Evolutionary conservation across 2,888 invertebrate species (phyloP).

Genomic region (Heteromyza rotundicornis): DNA sequence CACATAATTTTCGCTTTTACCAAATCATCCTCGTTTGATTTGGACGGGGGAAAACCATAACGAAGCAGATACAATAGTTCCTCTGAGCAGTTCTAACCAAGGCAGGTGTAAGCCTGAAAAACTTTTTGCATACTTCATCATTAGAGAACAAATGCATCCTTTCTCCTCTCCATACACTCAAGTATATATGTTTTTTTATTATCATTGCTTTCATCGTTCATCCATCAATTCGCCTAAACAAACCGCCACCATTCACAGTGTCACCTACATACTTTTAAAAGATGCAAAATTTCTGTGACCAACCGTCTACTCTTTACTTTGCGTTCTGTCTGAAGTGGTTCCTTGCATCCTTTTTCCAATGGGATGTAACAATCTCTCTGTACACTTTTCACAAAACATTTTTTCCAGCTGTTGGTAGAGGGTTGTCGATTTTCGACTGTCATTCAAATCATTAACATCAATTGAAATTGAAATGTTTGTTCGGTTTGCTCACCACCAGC

Average conservation of each 20-base stretch:
- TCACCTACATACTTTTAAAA: slow-evolving; percentile 20
- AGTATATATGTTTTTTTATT: slow-evolving; percentile 1
- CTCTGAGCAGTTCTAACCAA: background rate
- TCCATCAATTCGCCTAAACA: slow-evolving; percentile 19
- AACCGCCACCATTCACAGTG: slow-evolving; percentile 13
- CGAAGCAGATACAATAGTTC: background rate
- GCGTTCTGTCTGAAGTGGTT: slow-evolving; percentile 5
- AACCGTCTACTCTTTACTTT: background rate
- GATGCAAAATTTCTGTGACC: slow-evolving; percentile 22
- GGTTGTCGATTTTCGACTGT: slow-evolving; percentile 22
- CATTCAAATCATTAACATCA: slow-evolving; percentile 28
- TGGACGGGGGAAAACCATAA: background rate
- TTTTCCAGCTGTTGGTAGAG: slow-evolving; percentile 26
- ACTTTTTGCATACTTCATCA: no score
- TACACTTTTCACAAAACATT: slow-evolving; percentile 13
- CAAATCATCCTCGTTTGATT: background rate
- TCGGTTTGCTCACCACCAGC: background rate
- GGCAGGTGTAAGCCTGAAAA: slow-evolving; percentile 20
- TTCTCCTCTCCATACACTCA: slow-evolving; percentile 7
- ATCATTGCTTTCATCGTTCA: slow-evolving; percentile 1
- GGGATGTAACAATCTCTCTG: background rate
- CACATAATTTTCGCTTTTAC: background rate
- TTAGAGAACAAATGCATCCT: background rate
- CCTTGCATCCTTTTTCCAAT: background rate
- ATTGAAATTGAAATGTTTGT: slow-evolving; percentile 27